Conservation (phyloP, 2,888 invertebrate genomes). For the Entomobrya proxima region DNA sequence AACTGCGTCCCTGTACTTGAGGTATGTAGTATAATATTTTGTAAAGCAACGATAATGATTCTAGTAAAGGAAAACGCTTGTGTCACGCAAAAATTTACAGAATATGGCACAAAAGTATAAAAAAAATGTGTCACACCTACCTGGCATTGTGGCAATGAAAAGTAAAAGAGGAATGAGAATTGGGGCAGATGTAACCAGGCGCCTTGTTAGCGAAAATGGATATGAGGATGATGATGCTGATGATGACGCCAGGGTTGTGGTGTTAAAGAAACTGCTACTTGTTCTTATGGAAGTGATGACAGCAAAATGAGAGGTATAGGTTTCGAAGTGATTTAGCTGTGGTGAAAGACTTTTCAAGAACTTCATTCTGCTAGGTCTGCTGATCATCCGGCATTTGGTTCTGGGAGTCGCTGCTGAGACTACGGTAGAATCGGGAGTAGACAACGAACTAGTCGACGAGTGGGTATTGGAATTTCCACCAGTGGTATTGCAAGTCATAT, state of each 20-base stretch:
- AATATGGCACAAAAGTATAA: neutral
- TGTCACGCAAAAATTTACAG: neutral
- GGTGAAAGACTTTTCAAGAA: conserved; percentile 57
- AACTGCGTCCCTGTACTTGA: too few relatives aligned
- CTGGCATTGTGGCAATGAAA: conserved; percentile 52
- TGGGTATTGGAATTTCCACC: neutral
- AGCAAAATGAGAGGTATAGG: conserved; percentile 10
- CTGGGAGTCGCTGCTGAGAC: neutral
- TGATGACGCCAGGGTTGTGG: neutral
- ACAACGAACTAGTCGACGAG: neutral
- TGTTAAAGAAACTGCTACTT: conserved; percentile 15
- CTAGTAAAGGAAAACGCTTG: neutral
- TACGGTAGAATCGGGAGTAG: neutral
- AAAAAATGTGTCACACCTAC: conserved; percentile 18
- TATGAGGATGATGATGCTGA: conserved; percentile 1
- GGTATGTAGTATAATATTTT: too few relatives aligned
- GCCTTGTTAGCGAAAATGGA: conserved; percentile 48
- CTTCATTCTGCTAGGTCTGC: conserved; percentile 34
- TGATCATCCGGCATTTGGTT: conserved; percentile 13
- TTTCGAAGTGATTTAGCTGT: conserved; percentile 47
- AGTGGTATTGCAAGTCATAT: conserved; percentile 44
- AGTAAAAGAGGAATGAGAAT: conserved; percentile 43
- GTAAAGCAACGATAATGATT: conserved; percentile 24
- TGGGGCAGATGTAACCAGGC: conserved; percentile 46
- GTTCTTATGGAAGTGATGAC: conserved; percentile 34